These are phyloP conservation scores for Onychostoma macrolepis DNA, from an alignment of 2,113 vertebrate genomes.

Conservation along the genomic window DNA sequence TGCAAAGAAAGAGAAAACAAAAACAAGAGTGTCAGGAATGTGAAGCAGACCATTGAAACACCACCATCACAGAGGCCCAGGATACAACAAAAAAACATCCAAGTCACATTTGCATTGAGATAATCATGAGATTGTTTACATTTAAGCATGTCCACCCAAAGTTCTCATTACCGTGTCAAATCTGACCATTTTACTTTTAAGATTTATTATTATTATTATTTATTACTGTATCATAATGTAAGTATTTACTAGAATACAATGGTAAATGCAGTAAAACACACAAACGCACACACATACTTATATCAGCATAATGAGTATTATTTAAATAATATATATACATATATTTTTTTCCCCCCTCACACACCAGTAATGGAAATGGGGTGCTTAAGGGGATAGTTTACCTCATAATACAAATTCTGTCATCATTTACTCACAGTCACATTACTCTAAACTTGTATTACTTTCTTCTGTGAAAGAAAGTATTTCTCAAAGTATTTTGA, in stretches of 20 bases:
- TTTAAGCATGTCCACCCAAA: not conserved
- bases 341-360: not conserved
- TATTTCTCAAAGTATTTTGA: too few species aligned
- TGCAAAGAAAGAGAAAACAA: conserved; percentile 31
- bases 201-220: not conserved
- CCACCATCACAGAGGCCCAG: conserved; percentile 43
- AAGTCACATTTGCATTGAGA: not conserved
- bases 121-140: not conserved
- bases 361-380: not conserved
- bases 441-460: too few species aligned
- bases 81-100: not conserved
- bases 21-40: conserved; percentile 48
- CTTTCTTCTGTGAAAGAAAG: too few species aligned
- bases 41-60: conserved; percentile 47
- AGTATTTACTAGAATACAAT: not conserved
- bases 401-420: not conserved
- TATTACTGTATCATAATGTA: too few species aligned
- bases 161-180: not conserved
- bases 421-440: not conserved
- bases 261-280: not conserved
- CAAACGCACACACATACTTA: too few species aligned
- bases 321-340: too few species aligned
- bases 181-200: not conserved
- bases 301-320: too few species aligned
- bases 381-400: not conserved